Evolutionary conservation across 2,797 vertebrate species (phyloP).

Genomic region (Molossus alvarezi): DNA sequence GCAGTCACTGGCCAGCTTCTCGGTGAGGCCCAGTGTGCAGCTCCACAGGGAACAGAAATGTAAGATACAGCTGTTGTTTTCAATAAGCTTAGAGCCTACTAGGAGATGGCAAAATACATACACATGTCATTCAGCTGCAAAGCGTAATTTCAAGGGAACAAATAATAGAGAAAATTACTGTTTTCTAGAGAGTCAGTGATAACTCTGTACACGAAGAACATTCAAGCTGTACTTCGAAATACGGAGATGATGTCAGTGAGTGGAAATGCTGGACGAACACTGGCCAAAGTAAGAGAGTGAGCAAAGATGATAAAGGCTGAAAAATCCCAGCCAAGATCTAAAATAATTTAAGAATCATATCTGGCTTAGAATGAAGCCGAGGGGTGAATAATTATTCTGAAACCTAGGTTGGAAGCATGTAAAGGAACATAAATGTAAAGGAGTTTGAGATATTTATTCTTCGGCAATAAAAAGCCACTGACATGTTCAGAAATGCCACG

Average conservation of each 20-base stretch:
- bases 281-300: background rate
- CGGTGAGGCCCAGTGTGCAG: background rate
- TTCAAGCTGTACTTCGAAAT: background rate
- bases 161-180: background rate
- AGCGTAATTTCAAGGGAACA: background rate
- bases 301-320: background rate
- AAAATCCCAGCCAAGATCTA: background rate
- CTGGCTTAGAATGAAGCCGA: background rate
- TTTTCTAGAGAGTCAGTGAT: background rate
- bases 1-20: accelerated
- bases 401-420: background rate
- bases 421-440: background rate
- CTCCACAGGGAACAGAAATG: background rate
- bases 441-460: background rate
- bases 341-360: background rate
- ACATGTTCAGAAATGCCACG: background rate
- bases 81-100: background rate
- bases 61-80: background rate
- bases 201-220: background rate
- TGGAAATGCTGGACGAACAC: background rate
- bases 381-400: background rate
- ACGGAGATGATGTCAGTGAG: background rate
- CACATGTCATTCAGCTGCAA: background rate
- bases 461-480: conserved; percentile 17
- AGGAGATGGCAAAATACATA: background rate